Evolutionary conservation across 2,797 vertebrate species (phyloP).

Genomic region (Coranthus polyacanthus): DNA sequence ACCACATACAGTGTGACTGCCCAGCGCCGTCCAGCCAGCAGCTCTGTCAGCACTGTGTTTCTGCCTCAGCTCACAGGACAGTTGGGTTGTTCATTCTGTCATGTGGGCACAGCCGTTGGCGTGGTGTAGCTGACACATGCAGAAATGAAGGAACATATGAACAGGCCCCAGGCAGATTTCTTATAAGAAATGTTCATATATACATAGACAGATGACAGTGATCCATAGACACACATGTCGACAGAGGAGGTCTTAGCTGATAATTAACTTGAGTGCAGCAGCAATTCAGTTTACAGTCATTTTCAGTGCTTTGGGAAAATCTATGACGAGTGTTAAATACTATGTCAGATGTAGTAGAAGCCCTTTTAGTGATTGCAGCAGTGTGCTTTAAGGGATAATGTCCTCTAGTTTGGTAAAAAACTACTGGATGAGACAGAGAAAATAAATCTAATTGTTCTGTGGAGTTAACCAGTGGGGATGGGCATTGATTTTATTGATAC

Average conservation of each 20-base stretch:
- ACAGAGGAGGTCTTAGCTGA: background rate
- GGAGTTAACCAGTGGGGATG: background rate
- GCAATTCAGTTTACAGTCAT: slow-evolving; percentile 42
- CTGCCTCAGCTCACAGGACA: slow-evolving; percentile 61
- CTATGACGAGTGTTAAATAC: slow-evolving; percentile 20
- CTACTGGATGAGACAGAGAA: slow-evolving; percentile 18
- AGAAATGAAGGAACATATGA: slow-evolving; percentile 37
- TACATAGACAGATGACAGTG: slow-evolving; percentile 17
- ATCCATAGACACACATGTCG: slow-evolving; percentile 20
- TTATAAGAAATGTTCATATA: slow-evolving; percentile 15
- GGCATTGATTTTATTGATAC: no score
- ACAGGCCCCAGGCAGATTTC: slow-evolving; percentile 16
- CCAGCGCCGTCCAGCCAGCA: slow-evolving; percentile 37
- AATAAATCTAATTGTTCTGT: background rate
- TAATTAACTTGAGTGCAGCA: slow-evolving; percentile 54
- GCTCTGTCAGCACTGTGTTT: slow-evolving; percentile 63
- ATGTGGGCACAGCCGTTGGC: slow-evolving; percentile 33
- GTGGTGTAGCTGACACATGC: slow-evolving; percentile 39
- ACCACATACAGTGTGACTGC: slow-evolving; percentile 33
- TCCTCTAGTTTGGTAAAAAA: slow-evolving; percentile 23
- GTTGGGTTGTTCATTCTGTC: slow-evolving; percentile 36
- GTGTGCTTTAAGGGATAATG: slow-evolving; percentile 16
- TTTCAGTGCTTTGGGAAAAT: slow-evolving; percentile 43
- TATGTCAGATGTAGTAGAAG: slow-evolving; percentile 1
- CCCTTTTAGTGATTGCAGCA: slow-evolving; percentile 31